phyloP scores from a whole-genome alignment of 2,888 invertebrate species.

The Heterodera filipjevi region DNA sequence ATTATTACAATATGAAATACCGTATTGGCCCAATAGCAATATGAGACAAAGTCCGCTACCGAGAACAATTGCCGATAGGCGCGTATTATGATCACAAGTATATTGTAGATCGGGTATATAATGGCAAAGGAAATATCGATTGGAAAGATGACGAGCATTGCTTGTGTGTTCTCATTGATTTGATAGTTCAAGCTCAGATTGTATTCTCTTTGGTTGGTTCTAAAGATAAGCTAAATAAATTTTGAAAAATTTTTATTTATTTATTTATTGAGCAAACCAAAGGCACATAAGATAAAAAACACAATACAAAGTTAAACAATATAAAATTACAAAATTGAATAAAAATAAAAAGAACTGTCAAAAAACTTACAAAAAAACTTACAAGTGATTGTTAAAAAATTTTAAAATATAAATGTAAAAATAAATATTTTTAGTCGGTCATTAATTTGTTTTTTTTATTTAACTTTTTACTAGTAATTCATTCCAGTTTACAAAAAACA shows the following conservation, averaged over 20 bases:
- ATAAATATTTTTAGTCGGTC: no score
- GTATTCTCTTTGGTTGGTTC: not conserved
- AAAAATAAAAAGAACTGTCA: no score
- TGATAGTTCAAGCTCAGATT: conserved; percentile 22
- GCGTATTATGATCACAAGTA: not conserved
- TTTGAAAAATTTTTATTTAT: not conserved
- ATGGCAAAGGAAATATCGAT: conserved; percentile 19
- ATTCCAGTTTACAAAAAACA: no score
- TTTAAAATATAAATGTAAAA: no score
- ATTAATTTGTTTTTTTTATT: no score
- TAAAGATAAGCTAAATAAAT: not conserved
- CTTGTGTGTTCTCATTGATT: conserved; percentile 17
- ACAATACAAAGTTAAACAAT: no score
- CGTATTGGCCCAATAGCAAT: conserved; percentile 11
- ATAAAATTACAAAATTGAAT: no score
- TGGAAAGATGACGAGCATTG: conserved; percentile 23
- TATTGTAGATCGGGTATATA: conserved; percentile 5
- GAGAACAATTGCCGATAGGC: not conserved
- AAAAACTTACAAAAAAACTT: no score
- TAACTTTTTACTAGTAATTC: no score
- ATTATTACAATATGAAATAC: not conserved
- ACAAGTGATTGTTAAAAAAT: no score
- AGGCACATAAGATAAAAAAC: no score
- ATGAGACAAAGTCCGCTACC: not conserved
- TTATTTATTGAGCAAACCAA: not conserved